phyloP scores from a whole-genome alignment of 2,113 vertebrate species.

The Oncorhynchus keta region DNA sequence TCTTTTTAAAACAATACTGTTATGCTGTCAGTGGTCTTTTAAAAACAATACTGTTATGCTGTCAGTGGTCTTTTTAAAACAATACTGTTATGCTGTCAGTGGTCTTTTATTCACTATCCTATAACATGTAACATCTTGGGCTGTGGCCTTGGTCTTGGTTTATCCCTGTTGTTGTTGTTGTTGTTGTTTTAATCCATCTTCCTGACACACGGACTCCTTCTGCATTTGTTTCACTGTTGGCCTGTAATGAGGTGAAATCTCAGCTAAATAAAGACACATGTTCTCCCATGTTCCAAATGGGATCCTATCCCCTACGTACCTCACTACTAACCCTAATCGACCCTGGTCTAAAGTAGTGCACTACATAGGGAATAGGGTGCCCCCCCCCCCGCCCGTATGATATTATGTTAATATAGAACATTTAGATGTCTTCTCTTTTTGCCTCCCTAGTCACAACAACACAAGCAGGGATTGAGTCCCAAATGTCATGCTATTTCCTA shows the following conservation, averaged over 20 bases:
- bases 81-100: neutral
- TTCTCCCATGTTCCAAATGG: neutral
- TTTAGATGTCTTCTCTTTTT: constrained; percentile 39
- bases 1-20: no score
- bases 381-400: neutral
- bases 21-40: no score
- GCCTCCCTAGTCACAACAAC: constrained; percentile 5
- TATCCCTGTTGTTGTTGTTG: constrained; percentile 8
- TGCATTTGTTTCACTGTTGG: constrained; percentile 22
- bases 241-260: constrained; percentile 25
- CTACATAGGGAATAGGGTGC: no score
- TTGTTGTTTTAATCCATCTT: constrained; percentile 36
- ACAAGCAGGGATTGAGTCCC: neutral
- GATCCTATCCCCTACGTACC: no score
- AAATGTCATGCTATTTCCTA: no score
- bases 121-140: neutral
- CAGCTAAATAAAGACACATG: constrained; percentile 28
- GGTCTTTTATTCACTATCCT: constrained; percentile 22
- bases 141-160: constrained; percentile 8
- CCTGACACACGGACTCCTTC: constrained; percentile 20
- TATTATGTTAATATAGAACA: constrained; percentile 28
- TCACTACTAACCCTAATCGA: no score
- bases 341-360: no score
- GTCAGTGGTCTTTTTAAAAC: no score
- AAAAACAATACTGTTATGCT: no score